Evolutionary conservation across 2,888 invertebrate species (phyloP).

Genomic region (Drosophila picticornis): DNA sequence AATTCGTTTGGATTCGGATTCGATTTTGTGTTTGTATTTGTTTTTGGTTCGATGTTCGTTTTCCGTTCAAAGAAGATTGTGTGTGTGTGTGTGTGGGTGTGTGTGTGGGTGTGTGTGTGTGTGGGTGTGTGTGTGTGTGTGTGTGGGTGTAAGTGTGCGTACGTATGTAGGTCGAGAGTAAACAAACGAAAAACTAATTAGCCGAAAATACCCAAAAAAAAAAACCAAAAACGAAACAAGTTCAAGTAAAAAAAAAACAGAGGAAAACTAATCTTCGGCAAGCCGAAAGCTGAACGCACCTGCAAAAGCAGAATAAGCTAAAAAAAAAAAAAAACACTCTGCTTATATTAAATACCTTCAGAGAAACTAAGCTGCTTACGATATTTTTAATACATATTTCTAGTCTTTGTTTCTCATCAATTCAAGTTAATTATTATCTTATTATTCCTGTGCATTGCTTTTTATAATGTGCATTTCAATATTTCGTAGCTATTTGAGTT

Average conservation of each 20-base stretch:
- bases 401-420: not conserved
- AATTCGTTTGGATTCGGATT: conserved; percentile 1
- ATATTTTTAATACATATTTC: not conserved
- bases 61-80: not conserved
- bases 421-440: not conserved
- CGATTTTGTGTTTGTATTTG: conserved; percentile 1
- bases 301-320: conserved; percentile 31
- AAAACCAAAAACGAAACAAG: not conserved
- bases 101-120: not conserved
- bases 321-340: not conserved
- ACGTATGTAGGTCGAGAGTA: conserved; percentile 40
- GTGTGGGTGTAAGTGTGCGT: conserved; percentile 5
- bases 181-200: conserved; percentile 72
- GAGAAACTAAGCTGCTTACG: not conserved
- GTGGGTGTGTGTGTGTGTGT: conserved; percentile 1
- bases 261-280: conserved; percentile 28
- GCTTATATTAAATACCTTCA: not conserved
- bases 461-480: not conserved
- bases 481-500: not conserved
- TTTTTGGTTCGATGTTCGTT: conserved; percentile 9
- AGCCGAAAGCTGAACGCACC: conserved; percentile 38
- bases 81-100: not conserved
- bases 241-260: conserved; percentile 34
- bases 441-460: not conserved
- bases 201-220: conserved; percentile 52